These are phyloP conservation scores for Nebria ingens DNA, from an alignment of 1,140 invertebrate genomes.

Conservation along the genomic window DNA sequence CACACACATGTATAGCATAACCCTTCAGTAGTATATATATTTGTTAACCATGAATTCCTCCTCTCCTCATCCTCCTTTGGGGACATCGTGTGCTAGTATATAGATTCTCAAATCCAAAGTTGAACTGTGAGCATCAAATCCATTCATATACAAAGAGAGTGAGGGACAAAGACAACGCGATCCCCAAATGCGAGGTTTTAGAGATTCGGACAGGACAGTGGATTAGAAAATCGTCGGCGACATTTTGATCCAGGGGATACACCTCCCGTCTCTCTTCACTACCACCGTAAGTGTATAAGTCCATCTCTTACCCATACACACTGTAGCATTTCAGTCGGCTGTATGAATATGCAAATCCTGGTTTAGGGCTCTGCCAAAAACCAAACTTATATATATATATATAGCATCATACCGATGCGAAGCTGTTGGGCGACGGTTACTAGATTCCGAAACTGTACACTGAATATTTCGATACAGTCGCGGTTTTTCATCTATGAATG, in stretches of 20 bases:
- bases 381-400: conserved; percentile 5
- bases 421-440: not conserved
- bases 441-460: not conserved
- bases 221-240: conserved; percentile 26
- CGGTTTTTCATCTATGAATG: too few relatives aligned
- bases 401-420: not conserved
- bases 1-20: too few relatives aligned
- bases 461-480: too few relatives aligned
- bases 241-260: conserved; percentile 24
- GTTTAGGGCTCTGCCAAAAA: conserved; percentile 12
- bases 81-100: too few relatives aligned
- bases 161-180: too few relatives aligned
- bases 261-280: too few relatives aligned
- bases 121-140: not conserved
- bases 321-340: conserved; percentile 14
- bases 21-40: too few relatives aligned
- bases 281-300: too few relatives aligned
- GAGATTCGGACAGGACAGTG: conserved; percentile 26
- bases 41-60: too few relatives aligned
- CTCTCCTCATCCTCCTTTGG: not conserved
- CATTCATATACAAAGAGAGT: not conserved
- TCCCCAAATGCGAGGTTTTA: too few relatives aligned
- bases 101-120: too few relatives aligned
- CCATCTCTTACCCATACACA: too few relatives aligned
- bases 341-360: conserved; percentile 18